phyloP scores from a whole-genome alignment of 2,888 invertebrate species.

The Phyllotreta striolata region DNA sequence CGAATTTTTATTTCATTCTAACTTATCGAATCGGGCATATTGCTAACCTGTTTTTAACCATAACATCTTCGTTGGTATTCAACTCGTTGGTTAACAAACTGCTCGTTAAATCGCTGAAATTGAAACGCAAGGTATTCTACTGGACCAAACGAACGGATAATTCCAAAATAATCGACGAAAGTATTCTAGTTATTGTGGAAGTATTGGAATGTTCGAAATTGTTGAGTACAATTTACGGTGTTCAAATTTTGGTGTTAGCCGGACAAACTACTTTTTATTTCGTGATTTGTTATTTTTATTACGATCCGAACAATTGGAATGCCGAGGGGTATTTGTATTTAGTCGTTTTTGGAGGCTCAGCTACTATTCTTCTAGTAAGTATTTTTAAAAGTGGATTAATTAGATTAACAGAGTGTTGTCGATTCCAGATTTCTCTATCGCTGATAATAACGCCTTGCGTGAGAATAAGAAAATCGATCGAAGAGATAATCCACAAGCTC shows the following conservation, averaged over 20 bases:
- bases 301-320: background rate
- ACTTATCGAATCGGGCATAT: too few species aligned
- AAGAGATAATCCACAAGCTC: background rate
- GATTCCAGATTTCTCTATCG: background rate
- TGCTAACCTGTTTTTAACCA: too few species aligned
- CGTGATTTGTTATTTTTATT: constrained; percentile 6
- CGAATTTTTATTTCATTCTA: too few species aligned
- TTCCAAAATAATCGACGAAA: background rate
- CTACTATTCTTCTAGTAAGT: too few species aligned
- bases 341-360: too few species aligned
- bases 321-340: background rate
- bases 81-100: too few species aligned
- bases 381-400: too few species aligned
- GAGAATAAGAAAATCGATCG: constrained; percentile 1
- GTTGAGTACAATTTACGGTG: constrained; percentile 4
- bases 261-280: constrained; percentile 5
- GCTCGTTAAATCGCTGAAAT: too few species aligned
- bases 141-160: background rate
- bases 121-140: background rate
- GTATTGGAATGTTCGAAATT: background rate
- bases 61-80: too few species aligned
- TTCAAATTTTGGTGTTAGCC: constrained; percentile 1
- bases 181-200: background rate
- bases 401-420: background rate
- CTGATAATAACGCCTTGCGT: constrained; percentile 2